Percentiles rank a stretch among this genome's conserved stretches.
Conservation (phyloP, 2,113 vertebrate species). For the Cygnus atratus region DNA sequence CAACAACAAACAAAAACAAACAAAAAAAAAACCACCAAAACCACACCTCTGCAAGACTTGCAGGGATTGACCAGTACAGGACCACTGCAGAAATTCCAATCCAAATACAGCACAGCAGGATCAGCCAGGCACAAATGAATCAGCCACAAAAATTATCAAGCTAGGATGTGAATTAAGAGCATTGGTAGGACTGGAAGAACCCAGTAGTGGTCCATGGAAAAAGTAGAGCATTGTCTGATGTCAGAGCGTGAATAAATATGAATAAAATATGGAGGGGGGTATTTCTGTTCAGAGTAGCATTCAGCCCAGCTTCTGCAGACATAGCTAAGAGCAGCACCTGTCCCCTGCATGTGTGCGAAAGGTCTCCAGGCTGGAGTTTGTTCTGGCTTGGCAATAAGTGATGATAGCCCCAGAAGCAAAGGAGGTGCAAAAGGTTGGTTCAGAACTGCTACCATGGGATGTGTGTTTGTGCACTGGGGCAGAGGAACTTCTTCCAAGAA, state of each 20-base stretch:
- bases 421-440: slow-evolving; percentile 22
- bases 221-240: not conserved
- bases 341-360: not conserved
- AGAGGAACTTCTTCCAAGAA: slow-evolving; percentile 53
- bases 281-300: not conserved
- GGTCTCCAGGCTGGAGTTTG: not conserved
- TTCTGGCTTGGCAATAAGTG: not conserved
- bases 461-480: not conserved
- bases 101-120: not conserved
- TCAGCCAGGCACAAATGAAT: not conserved
- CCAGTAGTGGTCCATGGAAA: not conserved
- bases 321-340: not conserved
- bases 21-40: too few species aligned
- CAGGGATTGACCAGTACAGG: not conserved
- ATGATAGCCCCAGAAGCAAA: not conserved
- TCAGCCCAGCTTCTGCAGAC: not conserved
- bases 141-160: not conserved
- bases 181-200: not conserved
- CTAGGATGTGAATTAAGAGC: not conserved
- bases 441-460: not conserved
- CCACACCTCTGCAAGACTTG: not conserved
- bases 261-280: not conserved
- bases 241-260: not conserved
- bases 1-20: not conserved
- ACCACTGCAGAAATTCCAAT: not conserved